phyloP scores from a whole-genome alignment of 1,140 invertebrate genomes.

The Drosophila tropicalis region DNA sequence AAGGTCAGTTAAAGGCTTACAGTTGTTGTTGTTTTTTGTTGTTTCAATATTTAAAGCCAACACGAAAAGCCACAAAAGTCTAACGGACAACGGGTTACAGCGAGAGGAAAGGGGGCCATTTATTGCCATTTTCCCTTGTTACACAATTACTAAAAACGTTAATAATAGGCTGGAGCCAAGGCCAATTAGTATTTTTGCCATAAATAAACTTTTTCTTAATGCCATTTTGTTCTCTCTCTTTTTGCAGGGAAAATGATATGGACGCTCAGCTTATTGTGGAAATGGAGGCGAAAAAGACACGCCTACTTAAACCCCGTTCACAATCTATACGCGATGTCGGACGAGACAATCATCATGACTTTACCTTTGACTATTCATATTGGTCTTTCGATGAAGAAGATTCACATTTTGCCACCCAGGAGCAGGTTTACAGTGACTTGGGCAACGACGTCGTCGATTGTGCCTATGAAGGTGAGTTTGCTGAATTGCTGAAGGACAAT shows the following conservation, averaged over 20 bases:
- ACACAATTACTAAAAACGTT: slow-evolving; percentile 25
- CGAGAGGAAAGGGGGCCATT: neutral
- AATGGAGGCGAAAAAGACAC: slow-evolving; percentile 94
- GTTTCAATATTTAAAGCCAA: slow-evolving; percentile 29
- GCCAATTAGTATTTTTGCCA: slow-evolving; percentile 9
- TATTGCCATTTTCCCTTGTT: slow-evolving; percentile 21
- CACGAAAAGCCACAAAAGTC: slow-evolving; percentile 31
- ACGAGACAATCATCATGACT: slow-evolving; percentile 91
- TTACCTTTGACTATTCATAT: slow-evolving; percentile 97
- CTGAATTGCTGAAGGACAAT: slow-evolving; percentile 2
- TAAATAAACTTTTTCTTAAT: slow-evolving; percentile 24
- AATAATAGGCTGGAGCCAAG: slow-evolving; percentile 33
- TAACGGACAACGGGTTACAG: slow-evolving; percentile 1
- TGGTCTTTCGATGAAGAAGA: slow-evolving; percentile 92
- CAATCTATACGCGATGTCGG: slow-evolving; percentile 84
- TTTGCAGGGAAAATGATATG: slow-evolving; percentile 90
- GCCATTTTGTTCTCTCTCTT: slow-evolving; percentile 19
- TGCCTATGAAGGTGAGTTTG: slow-evolving; percentile 89
- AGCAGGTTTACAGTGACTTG: slow-evolving; percentile 93
- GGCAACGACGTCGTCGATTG: slow-evolving; percentile 96
- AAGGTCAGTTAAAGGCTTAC: neutral
- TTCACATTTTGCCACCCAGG: slow-evolving; percentile 89
- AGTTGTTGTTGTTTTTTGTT: neutral
- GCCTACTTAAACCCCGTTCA: slow-evolving; percentile 90
- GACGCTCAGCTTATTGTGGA: slow-evolving; percentile 92